Evolutionary conservation across 1,140 invertebrate genomes (phyloP), one percentile per base, ranked within the genome.

Genomic region (Drosophila navojoa): DNA sequence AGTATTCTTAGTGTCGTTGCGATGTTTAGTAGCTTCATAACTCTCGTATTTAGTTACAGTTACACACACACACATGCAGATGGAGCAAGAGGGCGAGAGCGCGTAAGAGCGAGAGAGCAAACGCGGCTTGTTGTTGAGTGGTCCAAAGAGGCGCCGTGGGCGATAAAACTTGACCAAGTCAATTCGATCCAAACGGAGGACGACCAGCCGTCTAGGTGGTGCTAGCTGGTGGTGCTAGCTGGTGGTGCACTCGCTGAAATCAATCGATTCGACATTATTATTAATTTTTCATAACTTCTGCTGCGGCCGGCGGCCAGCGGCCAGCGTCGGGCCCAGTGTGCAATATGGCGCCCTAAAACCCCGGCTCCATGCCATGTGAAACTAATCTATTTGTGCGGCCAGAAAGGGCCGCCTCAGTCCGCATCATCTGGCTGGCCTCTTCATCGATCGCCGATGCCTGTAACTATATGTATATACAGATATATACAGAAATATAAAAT

Each of bases 211-310:
- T 86, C 82, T 89, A 89, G 84, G 82, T 77, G 82, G 82, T 87
- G 84, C 70, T 61, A 45, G 38, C 57, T 77, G 49, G 27, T 67
- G 54, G 64, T 68, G 84, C 69, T 57, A 40, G 38, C 55, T 71
- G 49, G 38, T 67, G 59, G 64, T 69, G 60, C 57, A 66, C 57
- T 79, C 73, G 71, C 84, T 89, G 84, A 91, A 91, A 91, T 91
- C 90, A 91, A 91, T 91, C 90, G 90, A 91, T 91, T 91, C 90
- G 90, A 91, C 90, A 91, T 91, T 91, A 91, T 91, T 91, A 91
- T 91, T 91, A 91, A 91, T 91, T 91, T 91, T 91, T 91, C 90
- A 91, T 91, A 91, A 91, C 90, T 91, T 91, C 90, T 91, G 90
- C 89, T 75, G 79, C 84, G 78, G 80, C 84, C 75, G 71, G 71